A percentile compares a stretch with the other conserved stretches of the same genome.
Conservation (phyloP, 2,888 invertebrate species). For the Rhingia campestris region DNA sequence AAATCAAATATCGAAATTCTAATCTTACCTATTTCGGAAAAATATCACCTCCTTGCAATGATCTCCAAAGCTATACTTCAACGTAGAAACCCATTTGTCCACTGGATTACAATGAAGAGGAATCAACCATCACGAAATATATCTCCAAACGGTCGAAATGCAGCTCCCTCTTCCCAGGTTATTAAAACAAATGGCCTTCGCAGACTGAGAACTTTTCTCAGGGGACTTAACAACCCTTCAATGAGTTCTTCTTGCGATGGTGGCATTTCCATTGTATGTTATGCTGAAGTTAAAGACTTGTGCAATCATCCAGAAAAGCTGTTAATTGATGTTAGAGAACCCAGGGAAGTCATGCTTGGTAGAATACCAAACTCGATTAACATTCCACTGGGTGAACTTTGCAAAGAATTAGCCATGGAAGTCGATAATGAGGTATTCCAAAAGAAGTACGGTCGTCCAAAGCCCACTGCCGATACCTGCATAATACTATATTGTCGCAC, state of each 20-base stretch:
- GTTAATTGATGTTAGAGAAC: slow-evolving; percentile 90
- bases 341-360: slow-evolving; percentile 88
- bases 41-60: no score
- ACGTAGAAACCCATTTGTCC: no score
- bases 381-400: slow-evolving; percentile 86
- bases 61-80: no score
- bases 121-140: no score
- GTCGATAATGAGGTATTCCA: slow-evolving; percentile 83
- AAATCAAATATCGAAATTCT: no score
- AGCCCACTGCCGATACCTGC: slow-evolving; percentile 85
- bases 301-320: slow-evolving; percentile 83
- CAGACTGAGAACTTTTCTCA: background rate
- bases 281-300: slow-evolving; percentile 83
- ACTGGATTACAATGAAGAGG: no score
- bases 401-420: slow-evolving; percentile 75
- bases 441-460: slow-evolving; percentile 84
- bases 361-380: slow-evolving; percentile 89
- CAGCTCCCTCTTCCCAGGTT: no score
- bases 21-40: no score
- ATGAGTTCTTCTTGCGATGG: background rate
- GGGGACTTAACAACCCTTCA: no score
- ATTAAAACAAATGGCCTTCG: background rate
- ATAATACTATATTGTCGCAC: slow-evolving; percentile 88
- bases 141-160: no score
- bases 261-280: slow-evolving; percentile 72